phyloP scores from a whole-genome alignment of 2,113 vertebrate genomes.

The Eudyptes chrysolophus region DNA sequence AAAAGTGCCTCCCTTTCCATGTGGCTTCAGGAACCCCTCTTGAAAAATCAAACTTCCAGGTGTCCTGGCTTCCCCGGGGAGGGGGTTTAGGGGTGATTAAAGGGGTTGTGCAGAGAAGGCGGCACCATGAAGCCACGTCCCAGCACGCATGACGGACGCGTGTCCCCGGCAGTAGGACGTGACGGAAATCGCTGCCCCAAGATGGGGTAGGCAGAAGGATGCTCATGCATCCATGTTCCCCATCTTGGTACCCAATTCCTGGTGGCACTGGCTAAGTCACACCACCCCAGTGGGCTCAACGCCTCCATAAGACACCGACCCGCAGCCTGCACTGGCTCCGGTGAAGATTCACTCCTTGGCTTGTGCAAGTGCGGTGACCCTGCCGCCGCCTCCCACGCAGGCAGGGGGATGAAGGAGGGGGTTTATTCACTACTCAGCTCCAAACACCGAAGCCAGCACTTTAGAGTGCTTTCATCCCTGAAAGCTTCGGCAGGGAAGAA shows the following conservation, averaged over 20 bases:
- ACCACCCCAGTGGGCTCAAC: not conserved
- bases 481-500: constrained; percentile 40
- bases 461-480: constrained; percentile 59
- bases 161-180: fast-evolving
- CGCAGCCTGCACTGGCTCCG: fast-evolving
- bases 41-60: not conserved
- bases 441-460: not conserved
- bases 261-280: not conserved
- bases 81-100: not conserved
- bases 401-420: not conserved
- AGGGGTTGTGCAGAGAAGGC: not conserved
- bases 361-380: not conserved
- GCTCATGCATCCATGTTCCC: fast-evolving
- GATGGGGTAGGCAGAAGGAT: not conserved
- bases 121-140: fast-evolving
- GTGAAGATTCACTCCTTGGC: fast-evolving
- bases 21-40: not conserved
- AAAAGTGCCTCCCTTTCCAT: not conserved
- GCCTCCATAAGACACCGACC: fast-evolving
- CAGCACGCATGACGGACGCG: fast-evolving
- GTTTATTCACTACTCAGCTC: not conserved
- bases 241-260: fast-evolving
- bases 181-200: not conserved
- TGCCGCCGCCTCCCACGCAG: not conserved
- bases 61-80: not conserved